Evolutionary conservation across 2,888 invertebrate genomes (phyloP).

Genomic region (Marronus borbonicus): DNA sequence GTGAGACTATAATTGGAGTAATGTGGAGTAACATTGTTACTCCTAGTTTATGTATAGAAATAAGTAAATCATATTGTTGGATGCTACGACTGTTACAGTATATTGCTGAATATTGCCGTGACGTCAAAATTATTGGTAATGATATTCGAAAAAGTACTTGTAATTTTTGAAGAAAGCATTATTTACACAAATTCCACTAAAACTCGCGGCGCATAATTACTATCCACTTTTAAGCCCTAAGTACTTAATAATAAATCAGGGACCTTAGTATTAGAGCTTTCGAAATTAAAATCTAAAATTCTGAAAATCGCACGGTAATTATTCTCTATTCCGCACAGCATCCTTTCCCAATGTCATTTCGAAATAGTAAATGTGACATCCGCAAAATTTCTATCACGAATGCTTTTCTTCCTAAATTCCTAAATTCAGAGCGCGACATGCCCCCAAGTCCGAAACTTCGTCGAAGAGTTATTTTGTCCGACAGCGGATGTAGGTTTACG

Average conservation of each 20-base stretch:
- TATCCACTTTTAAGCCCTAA: neutral
- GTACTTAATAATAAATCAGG: neutral
- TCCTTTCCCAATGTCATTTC: neutral
- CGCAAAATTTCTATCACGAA: conserved; percentile 2
- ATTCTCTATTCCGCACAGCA: neutral
- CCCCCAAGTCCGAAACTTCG: conserved; percentile 4
- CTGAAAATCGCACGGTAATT: neutral
- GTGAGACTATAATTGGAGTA: too few species aligned
- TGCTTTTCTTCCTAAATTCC: neutral
- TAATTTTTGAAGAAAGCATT: too few species aligned
- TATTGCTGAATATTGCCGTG: too few species aligned
- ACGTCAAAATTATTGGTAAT: too few species aligned
- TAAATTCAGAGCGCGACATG: neutral
- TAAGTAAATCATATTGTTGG: too few species aligned
- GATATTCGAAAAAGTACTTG: too few species aligned
- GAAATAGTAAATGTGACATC: conserved; percentile 17
- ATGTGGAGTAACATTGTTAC: too few species aligned
- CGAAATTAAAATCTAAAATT: neutral
- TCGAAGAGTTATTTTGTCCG: conserved; percentile 23
- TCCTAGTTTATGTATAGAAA: too few species aligned
- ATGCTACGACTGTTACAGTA: too few species aligned
- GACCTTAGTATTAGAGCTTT: neutral
- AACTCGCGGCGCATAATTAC: too few species aligned
- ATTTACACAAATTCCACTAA: too few species aligned
- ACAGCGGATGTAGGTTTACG: conserved; percentile 20